These are phyloP conservation scores for Xyrichtys novacula DNA, from an alignment of 2,797 vertebrate species.

Conservation along the genomic window DNA sequence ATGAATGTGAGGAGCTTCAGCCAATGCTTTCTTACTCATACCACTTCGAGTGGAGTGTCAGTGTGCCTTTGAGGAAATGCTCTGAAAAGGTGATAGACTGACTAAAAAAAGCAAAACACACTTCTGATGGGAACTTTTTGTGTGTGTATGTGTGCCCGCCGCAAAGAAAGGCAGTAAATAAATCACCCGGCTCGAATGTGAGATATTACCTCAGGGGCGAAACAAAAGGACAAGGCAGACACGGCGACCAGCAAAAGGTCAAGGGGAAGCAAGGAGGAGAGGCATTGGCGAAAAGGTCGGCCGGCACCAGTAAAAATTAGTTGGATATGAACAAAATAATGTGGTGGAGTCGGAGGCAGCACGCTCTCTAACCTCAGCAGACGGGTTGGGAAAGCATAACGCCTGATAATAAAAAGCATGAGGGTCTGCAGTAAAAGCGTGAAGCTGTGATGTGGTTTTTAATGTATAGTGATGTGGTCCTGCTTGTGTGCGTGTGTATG, in stretches of 20 bases:
- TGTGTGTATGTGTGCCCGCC: conserved; percentile 17
- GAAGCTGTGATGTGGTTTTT: conserved; percentile 16
- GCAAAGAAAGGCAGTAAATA: conserved; percentile 72
- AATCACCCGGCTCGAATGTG: conserved; percentile 73
- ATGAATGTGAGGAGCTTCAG: neutral
- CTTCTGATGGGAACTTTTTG: neutral
- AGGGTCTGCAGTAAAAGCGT: conserved; percentile 20
- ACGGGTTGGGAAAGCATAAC: conserved; percentile 18
- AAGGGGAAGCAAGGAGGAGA: conserved; percentile 72
- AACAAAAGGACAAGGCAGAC: conserved; percentile 76
- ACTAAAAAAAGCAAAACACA: conserved; percentile 28
- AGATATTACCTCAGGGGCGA: conserved; percentile 72
- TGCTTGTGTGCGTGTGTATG: neutral
- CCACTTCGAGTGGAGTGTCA: conserved; percentile 4
- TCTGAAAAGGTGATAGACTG: conserved; percentile 21
- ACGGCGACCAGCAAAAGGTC: conserved; percentile 75
- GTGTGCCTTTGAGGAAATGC: conserved; percentile 7
- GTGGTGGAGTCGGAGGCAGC: conserved; percentile 31
- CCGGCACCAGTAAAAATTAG: conserved; percentile 59
- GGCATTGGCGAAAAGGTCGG: conserved; percentile 75
- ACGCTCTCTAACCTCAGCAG: conserved; percentile 43
- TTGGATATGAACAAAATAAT: conserved; percentile 63
- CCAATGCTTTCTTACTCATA: neutral
- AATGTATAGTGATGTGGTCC: neutral
- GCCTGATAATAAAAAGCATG: conserved; percentile 32